These are phyloP conservation scores for Orius laevigatus DNA, from an alignment of 1,140 invertebrate genomes.

Conservation along the genomic window DNA sequence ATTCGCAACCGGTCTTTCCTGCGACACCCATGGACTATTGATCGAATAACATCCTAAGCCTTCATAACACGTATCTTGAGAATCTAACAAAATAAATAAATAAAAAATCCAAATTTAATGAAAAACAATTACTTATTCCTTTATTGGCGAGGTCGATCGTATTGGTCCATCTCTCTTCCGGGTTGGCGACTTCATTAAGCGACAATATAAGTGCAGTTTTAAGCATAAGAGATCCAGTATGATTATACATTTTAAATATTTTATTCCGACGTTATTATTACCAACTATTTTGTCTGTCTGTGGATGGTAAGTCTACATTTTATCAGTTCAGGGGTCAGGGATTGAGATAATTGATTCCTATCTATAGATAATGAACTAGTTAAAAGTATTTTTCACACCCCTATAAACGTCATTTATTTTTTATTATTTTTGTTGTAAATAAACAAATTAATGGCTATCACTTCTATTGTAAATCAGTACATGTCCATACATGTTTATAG, in stretches of 20 bases:
- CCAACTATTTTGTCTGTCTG: too few relatives aligned
- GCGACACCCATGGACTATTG: constrained; percentile 56
- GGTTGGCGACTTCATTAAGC: constrained; percentile 2
- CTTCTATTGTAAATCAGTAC: too few relatives aligned
- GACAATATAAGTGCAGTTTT: constrained; percentile 8
- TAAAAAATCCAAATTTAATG: neutral
- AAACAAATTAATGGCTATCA: too few relatives aligned
- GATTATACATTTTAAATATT: constrained; percentile 7
- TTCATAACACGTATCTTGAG: constrained; percentile 42
- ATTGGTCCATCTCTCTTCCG: neutral
- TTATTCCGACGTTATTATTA: neutral
- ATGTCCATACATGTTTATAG: too few relatives aligned
- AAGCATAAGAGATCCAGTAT: constrained; percentile 9
- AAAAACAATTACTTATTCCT: neutral
- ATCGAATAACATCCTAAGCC: constrained; percentile 71
- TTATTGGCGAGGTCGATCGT: neutral
- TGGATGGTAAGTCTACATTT: too few relatives aligned
- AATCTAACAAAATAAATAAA: constrained; percentile 14
- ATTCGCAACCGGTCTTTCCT: constrained; percentile 54
- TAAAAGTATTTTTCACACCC: too few relatives aligned
- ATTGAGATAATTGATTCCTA: too few relatives aligned
- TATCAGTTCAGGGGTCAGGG: too few relatives aligned
- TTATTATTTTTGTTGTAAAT: too few relatives aligned
- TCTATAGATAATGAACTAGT: too few relatives aligned
- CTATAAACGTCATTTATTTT: too few relatives aligned